Evolutionary conservation across 2,888 invertebrate species (phyloP).

Genomic region (Dendrolimus pini): DNA sequence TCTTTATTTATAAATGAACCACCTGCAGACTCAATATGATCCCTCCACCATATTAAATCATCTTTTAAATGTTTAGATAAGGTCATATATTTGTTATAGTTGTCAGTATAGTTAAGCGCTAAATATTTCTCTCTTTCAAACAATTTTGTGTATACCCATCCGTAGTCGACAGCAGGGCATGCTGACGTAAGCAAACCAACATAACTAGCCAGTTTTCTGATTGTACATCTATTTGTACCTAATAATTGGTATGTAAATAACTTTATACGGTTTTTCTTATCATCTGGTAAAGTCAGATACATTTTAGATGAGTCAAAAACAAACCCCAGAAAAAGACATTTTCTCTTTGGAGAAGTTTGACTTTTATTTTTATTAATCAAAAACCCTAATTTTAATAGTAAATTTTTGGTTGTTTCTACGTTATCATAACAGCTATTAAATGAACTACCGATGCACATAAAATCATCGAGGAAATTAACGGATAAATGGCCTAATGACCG

Average conservation of each 20-base stretch:
- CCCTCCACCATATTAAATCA: background rate
- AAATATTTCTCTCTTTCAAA: background rate
- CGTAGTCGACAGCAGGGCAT: slow-evolving; percentile 15
- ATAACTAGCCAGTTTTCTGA: slow-evolving; percentile 11
- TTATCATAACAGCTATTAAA: background rate
- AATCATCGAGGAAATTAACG: slow-evolving; percentile 3
- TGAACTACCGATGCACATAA: slow-evolving; percentile 4
- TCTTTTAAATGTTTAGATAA: background rate
- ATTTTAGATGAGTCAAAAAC: background rate
- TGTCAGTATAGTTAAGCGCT: background rate
- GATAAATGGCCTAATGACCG: background rate
- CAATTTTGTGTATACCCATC: slow-evolving; percentile 5
- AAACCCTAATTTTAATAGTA: background rate
- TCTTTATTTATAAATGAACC: background rate
- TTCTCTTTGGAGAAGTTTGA: background rate
- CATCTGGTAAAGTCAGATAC: background rate
- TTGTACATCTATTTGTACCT: background rate
- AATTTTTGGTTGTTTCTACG: background rate
- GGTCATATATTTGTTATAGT: background rate
- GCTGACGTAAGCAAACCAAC: slow-evolving; percentile 14
- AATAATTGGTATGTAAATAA: background rate
- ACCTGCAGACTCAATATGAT: background rate
- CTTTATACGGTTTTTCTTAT: background rate
- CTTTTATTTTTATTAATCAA: background rate
- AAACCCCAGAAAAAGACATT: background rate